Conservation (phyloP, 2,888 invertebrate genomes). For the Eurytoma californica region DNA sequence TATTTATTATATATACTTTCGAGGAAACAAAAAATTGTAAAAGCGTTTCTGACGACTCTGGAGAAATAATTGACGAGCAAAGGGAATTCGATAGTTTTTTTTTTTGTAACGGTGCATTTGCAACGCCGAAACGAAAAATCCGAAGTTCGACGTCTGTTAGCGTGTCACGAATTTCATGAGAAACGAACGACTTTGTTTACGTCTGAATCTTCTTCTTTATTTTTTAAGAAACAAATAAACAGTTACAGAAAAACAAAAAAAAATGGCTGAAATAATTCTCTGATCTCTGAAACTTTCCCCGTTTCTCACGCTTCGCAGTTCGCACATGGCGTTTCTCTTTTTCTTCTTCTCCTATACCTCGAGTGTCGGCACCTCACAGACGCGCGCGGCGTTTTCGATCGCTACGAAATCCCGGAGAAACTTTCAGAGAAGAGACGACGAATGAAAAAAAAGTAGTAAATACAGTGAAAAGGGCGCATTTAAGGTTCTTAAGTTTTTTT, state of each 20-base stretch:
- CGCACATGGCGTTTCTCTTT: no score
- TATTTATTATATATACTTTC: conserved; percentile 4
- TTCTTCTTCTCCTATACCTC: no score
- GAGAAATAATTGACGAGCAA: background rate
- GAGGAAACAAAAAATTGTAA: no score
- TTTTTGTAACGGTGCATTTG: no score
- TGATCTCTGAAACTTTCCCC: conserved; percentile 25
- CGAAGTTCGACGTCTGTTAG: no score
- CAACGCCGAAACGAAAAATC: no score
- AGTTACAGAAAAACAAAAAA: no score
- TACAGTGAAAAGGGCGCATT: conserved; percentile 9
- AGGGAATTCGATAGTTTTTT: no score
- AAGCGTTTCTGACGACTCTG: no score
- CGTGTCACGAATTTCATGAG: background rate
- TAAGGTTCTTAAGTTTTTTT: conserved; percentile 20
- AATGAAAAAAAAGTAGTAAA: background rate
- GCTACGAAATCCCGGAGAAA: background rate
- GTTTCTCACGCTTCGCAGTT: background rate
- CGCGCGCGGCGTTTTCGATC: background rate
- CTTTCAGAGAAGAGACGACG: conserved; percentile 13
- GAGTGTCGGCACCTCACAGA: no score
- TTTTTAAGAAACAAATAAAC: conserved; percentile 18
- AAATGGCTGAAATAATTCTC: background rate
- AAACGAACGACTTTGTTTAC: background rate
- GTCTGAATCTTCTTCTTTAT: background rate